Conservation (phyloP, 2,113 vertebrate genomes). For the Cyanoderma ruficeps region DNA sequence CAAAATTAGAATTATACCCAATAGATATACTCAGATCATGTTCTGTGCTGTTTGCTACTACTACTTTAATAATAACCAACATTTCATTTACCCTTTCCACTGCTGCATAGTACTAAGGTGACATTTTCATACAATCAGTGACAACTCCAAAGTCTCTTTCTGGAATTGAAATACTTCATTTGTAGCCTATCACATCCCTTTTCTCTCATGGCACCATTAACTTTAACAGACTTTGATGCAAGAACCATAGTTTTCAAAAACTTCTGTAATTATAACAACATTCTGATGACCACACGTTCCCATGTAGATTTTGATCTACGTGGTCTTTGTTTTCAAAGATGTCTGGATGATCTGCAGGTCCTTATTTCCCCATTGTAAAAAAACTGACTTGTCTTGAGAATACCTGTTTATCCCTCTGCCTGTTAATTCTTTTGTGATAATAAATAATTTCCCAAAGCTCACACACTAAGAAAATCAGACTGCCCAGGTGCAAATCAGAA, state of each 20-base stretch:
- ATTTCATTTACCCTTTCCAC: not conserved
- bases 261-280: not conserved
- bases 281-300: not conserved
- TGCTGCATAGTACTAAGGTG: not conserved
- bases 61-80: not conserved
- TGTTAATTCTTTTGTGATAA: not conserved
- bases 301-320: not conserved
- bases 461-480: not conserved
- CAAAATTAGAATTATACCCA: not conserved
- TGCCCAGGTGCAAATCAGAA: not conserved
- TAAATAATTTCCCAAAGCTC: not conserved
- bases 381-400: not conserved
- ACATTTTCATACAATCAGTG: not conserved
- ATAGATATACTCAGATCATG: not conserved
- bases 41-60: not conserved
- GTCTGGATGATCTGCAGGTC: not conserved
- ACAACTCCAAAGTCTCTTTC: not conserved
- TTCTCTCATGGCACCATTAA: not conserved
- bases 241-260: not conserved
- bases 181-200: not conserved
- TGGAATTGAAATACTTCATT: not conserved
- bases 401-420: not conserved
- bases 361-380: not conserved
- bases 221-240: not conserved
- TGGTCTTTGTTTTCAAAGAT: not conserved